A percentile compares a stretch with the other conserved stretches of the same genome.
Conservation (phyloP, 2,113 vertebrate species). For the Melanotaenia duboulayi region DNA sequence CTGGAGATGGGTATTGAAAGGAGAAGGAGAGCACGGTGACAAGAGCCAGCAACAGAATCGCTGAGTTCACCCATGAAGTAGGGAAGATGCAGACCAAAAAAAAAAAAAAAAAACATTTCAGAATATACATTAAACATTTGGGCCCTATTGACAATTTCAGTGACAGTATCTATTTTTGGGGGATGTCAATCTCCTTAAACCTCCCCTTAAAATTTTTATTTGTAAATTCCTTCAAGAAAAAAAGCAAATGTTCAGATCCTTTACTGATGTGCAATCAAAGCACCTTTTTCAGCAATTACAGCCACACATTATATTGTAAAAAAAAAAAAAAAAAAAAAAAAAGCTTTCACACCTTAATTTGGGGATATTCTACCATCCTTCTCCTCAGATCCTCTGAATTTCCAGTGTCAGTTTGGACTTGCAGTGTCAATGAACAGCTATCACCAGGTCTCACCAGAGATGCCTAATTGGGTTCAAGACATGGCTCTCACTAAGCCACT, state of each 20-base stretch:
- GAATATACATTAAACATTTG: no score
- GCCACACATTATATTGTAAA: not conserved
- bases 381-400: not conserved
- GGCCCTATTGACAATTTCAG: not conserved
- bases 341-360: not conserved
- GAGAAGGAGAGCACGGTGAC: slow-evolving; percentile 23
- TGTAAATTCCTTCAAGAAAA: not conserved
- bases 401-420: not conserved
- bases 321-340: no score
- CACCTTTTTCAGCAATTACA: not conserved
- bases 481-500: not conserved
- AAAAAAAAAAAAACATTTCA: no score
- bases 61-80: slow-evolving; percentile 24
- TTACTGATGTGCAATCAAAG: not conserved
- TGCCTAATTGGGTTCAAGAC: not conserved
- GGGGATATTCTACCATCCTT: not conserved
- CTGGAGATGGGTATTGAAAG: slow-evolving; percentile 42
- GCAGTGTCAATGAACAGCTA: not conserved
- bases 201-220: no score
- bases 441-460: not conserved
- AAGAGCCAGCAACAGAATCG: slow-evolving; percentile 37
- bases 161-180: no score
- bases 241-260: no score
- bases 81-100: slow-evolving; percentile 9
- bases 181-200: no score